Evolutionary conservation across 2,888 invertebrate genomes (phyloP).

Genomic region (Troglohyphantes excavatus): DNA sequence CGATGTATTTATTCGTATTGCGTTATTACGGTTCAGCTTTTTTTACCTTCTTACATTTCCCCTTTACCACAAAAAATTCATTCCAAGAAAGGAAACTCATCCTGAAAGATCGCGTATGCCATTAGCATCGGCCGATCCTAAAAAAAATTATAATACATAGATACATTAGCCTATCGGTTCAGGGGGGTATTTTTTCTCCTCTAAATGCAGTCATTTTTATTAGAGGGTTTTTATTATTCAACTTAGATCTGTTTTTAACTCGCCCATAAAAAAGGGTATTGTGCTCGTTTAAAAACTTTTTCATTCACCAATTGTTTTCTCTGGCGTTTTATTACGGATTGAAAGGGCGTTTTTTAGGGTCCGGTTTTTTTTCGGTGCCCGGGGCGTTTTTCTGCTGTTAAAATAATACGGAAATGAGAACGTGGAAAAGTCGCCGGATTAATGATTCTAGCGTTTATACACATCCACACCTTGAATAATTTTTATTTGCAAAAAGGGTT

Average conservation of each 20-base stretch:
- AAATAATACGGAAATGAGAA: conserved; percentile 34
- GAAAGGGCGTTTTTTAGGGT: not conserved
- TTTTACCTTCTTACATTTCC: conserved; percentile 8
- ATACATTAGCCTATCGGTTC: conserved; percentile 52
- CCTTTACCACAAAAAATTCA: conserved; percentile 24
- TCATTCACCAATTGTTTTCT: conserved; percentile 52
- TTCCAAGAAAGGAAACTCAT: conserved; percentile 10
- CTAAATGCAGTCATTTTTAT: conserved; percentile 36
- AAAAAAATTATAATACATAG: conserved; percentile 30
- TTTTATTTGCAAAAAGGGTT: not conserved
- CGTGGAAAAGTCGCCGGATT: conserved; percentile 7
- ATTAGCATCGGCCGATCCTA: conserved; percentile 30
- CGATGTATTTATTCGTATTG: conserved; percentile 59
- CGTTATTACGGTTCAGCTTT: conserved; percentile 37
- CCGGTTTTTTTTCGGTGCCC: conserved; percentile 5
- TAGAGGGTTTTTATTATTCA: conserved; percentile 44
- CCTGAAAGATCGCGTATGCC: conserved; percentile 19
- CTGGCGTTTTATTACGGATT: conserved; percentile 17
- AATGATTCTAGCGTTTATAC: not conserved
- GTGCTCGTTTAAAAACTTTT: conserved; percentile 48
- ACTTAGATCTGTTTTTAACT: conserved; percentile 63
- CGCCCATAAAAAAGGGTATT: conserved; percentile 40
- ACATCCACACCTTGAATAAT: conserved; percentile 8
- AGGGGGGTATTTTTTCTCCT: conserved; percentile 10
- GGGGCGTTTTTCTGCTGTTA: not conserved